Percentiles rank a stretch among this genome's conserved stretches.
Evolutionary conservation across 1,140 invertebrate species (phyloP).

Genomic region (Platyura marginata): DNA sequence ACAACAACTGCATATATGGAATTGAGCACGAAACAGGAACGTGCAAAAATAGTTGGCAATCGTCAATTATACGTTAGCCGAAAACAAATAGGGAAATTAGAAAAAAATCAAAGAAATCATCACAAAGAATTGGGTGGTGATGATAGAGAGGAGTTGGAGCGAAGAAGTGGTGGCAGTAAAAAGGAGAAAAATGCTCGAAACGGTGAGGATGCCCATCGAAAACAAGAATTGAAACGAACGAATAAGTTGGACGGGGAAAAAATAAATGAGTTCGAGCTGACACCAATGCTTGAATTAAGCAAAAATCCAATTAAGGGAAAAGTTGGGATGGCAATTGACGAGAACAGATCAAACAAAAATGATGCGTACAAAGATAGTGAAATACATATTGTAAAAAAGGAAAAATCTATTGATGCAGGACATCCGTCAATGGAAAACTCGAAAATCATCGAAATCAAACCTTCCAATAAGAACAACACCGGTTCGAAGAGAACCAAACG

Average conservation of each 20-base stretch:
- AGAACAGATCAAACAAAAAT: neutral
- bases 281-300: neutral
- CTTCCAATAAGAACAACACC: slow-evolving; percentile 1
- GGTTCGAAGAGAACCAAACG: neutral
- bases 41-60: no score
- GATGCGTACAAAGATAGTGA: slow-evolving; percentile 11
- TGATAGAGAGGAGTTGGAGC: slow-evolving; percentile 11
- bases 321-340: neutral
- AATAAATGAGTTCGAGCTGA: slow-evolving; percentile 5
- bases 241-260: slow-evolving; percentile 5
- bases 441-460: slow-evolving; percentile 23
- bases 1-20: no score
- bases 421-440: no score
- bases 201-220: slow-evolving; percentile 3
- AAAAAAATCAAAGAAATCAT: neutral
- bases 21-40: no score
- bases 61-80: neutral
- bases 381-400: slow-evolving; percentile 20
- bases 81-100: neutral
- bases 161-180: neutral
- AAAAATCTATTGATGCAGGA: slow-evolving; percentile 9
- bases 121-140: neutral
- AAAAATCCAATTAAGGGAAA: neutral
- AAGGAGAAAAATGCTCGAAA: neutral
- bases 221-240: slow-evolving; percentile 6